Percentiles rank a stretch among this genome's conserved stretches.
Conservation (phyloP, 2,888 invertebrate species). For the Automeris io region DNA sequence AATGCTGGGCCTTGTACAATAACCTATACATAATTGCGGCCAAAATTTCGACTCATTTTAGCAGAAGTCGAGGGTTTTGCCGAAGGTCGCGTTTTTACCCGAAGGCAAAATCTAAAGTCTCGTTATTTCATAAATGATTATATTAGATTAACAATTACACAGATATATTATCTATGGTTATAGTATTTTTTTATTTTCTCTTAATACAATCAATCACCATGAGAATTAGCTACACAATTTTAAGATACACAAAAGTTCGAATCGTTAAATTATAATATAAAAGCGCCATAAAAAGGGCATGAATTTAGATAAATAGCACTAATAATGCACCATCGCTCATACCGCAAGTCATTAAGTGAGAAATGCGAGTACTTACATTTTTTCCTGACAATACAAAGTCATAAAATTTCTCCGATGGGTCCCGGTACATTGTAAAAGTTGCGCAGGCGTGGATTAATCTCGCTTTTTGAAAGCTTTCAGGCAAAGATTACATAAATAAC, state of each 20-base stretch:
- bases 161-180: too few species aligned
- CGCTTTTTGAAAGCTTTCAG: slow-evolving; percentile 34
- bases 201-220: neutral
- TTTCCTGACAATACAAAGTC: slow-evolving; percentile 27
- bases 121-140: too few species aligned
- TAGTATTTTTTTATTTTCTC: too few species aligned
- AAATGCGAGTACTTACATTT: slow-evolving; percentile 6
- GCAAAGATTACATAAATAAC: slow-evolving; percentile 35
- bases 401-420: slow-evolving; percentile 30
- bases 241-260: too few species aligned
- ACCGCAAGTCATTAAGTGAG: neutral
- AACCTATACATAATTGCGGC: too few species aligned
- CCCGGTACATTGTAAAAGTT: slow-evolving; percentile 32
- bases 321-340: neutral
- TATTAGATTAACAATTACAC: too few species aligned
- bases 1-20: too few species aligned
- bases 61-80: too few species aligned
- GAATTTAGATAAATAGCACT: neutral
- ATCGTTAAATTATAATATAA: too few species aligned
- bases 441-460: slow-evolving; percentile 39
- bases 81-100: too few species aligned
- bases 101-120: too few species aligned
- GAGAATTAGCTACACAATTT: neutral
- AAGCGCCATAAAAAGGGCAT: neutral
- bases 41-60: too few species aligned